Conservation (phyloP, 2,888 invertebrate genomes). For the Hydrotaea cyrtoneurina region DNA sequence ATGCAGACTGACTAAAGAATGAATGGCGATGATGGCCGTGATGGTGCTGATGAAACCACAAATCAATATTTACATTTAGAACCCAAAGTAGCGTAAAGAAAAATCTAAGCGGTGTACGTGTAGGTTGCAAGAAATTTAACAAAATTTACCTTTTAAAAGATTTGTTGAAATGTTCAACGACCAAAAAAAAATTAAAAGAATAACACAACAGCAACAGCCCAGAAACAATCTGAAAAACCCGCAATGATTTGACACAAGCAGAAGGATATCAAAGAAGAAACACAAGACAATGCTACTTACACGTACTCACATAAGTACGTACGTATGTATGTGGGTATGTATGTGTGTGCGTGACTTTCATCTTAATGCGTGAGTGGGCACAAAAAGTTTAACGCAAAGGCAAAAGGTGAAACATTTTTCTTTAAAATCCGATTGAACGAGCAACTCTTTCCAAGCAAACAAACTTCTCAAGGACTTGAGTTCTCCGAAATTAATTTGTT, state of each 20-base stretch:
- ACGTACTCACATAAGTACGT: background rate
- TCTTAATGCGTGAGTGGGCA: background rate
- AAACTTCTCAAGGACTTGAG: background rate
- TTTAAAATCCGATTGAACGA: background rate
- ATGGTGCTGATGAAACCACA: constrained; percentile 49
- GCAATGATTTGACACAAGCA: constrained; percentile 18
- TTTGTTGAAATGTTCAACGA: background rate
- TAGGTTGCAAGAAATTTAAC: background rate
- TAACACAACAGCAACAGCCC: background rate
- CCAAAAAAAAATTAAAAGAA: background rate
- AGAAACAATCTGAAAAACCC: background rate
- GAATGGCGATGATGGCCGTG: constrained; percentile 8
- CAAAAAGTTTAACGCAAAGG: background rate
- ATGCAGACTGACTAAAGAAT: too few species aligned
- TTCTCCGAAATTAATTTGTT: too few species aligned
- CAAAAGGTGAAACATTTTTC: background rate
- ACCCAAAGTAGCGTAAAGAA: constrained; percentile 13
- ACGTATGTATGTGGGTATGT: background rate
- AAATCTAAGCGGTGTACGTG: too few species aligned
- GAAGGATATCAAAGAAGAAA: constrained; percentile 1
- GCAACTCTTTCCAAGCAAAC: background rate
- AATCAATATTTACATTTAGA: constrained; percentile 56
- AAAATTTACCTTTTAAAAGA: constrained; percentile 8
- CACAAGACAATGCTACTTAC: constrained; percentile 10
- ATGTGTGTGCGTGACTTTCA: background rate